These are phyloP conservation scores for Drosophila nigricruria DNA, from an alignment of 2,888 invertebrate genomes.

Conservation along the genomic window DNA sequence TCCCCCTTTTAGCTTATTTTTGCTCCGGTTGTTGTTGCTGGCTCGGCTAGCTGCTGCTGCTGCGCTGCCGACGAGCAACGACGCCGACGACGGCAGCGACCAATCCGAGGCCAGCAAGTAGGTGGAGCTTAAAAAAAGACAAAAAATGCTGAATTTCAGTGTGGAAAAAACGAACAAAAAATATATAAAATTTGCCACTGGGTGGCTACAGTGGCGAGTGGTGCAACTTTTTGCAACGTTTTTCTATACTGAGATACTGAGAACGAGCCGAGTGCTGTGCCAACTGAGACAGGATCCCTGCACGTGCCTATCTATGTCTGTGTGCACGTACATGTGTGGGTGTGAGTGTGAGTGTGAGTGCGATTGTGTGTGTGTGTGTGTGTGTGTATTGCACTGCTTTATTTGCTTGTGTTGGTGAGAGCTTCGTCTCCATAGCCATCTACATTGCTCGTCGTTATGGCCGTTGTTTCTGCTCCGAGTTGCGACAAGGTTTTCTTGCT, in stretches of 20 bases:
- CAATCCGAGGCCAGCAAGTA: slow-evolving; percentile 83
- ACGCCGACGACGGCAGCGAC: slow-evolving; percentile 62
- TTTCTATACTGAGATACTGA: slow-evolving; percentile 81
- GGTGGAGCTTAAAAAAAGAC: slow-evolving; percentile 84
- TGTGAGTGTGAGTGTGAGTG: slow-evolving; percentile 2
- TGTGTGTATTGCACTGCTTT: slow-evolving; percentile 3
- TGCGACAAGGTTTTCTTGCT: slow-evolving; percentile 60
- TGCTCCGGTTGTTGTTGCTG: slow-evolving; percentile 40
- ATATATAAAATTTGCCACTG: slow-evolving; percentile 56
- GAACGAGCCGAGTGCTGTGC: slow-evolving; percentile 28
- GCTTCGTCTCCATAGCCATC: slow-evolving; percentile 25
- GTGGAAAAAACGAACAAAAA: slow-evolving; percentile 69
- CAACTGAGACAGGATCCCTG: slow-evolving; percentile 30
- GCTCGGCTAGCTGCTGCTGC: slow-evolving; percentile 40
- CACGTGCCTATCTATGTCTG: slow-evolving; percentile 10
- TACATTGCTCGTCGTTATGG: slow-evolving; percentile 21
- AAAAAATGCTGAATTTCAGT: slow-evolving; percentile 73
- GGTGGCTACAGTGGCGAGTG: slow-evolving; percentile 41
- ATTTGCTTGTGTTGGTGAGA: slow-evolving; percentile 51
- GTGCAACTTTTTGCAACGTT: slow-evolving; percentile 76
- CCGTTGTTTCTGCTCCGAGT: slow-evolving; percentile 32
- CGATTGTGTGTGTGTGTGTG: slow-evolving; percentile 21
- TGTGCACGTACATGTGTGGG: slow-evolving; percentile 4
- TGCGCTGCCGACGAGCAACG: slow-evolving; percentile 45
- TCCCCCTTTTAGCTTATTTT: slow-evolving; percentile 69